Evolutionary conservation across 35 echinoderm and acorn worm genomes (phyloP).

Genomic region (Heliocidaris erythrogramma): DNA sequence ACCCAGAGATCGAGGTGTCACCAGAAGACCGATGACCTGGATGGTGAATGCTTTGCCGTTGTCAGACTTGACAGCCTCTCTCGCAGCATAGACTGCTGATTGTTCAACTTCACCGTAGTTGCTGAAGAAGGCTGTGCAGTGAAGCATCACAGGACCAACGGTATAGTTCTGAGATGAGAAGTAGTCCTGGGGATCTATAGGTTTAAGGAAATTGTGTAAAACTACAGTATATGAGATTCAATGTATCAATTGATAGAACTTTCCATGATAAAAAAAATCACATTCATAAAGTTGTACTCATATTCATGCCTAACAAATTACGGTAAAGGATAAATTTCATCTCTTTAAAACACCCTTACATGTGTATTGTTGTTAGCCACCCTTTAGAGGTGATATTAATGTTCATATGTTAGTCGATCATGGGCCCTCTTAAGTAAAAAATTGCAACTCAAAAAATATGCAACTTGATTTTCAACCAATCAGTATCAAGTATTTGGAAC

Average conservation of each 20-base stretch:
- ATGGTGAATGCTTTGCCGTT: slow-evolving; percentile 51
- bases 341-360: not conserved
- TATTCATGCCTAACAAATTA: not conserved
- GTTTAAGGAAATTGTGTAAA: not conserved
- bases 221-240: not conserved
- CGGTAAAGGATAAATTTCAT: not conserved
- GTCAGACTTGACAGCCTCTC: not conserved
- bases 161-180: slow-evolving; percentile 51
- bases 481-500: no score
- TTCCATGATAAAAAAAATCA: not conserved
- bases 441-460: no score
- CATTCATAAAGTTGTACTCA: not conserved
- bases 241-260: not conserved
- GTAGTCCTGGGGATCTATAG: slow-evolving; percentile 61
- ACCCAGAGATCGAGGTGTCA: slow-evolving; percentile 82
- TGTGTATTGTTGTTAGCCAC: no score
- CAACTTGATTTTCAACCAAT: no score
- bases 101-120: slow-evolving; percentile 9
- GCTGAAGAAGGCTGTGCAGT: slow-evolving; percentile 81
- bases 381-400: no score
- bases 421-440: no score
- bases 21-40: slow-evolving; percentile 72
- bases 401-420: no score
- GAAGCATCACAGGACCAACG: slow-evolving; percentile 66
- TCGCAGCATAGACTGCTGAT: slow-evolving; percentile 46